These are phyloP conservation scores for Connochaetes taurinus DNA, from an alignment of 2,113 vertebrate genomes.

Conservation along the genomic window DNA sequence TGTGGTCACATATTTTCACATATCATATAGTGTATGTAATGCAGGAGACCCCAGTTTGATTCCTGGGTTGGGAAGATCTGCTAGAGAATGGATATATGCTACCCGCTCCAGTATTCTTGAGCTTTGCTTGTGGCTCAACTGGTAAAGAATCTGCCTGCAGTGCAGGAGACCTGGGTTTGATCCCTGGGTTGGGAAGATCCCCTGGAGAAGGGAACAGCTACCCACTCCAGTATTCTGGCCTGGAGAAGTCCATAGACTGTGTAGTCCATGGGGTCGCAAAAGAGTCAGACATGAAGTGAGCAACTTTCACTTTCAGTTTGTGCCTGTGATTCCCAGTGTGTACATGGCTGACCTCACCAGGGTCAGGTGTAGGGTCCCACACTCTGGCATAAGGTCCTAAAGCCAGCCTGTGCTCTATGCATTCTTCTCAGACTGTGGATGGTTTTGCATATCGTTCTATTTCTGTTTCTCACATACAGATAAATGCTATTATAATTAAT, in stretches of 20 bases:
- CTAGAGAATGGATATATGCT: neutral
- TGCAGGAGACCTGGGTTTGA: neutral
- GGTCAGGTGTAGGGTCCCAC: neutral
- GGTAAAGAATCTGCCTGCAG: neutral
- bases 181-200: neutral
- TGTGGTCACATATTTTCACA: neutral
- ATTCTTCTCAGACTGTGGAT: neutral
- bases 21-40: neutral
- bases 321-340: neutral
- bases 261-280: neutral
- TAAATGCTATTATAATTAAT: neutral
- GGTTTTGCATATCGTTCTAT: neutral
- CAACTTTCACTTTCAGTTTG: neutral
- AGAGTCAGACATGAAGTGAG: neutral
- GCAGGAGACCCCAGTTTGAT: neutral
- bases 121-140: neutral
- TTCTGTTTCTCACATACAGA: neutral
- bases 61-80: neutral
- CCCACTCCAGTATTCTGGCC: neutral
- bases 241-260: neutral
- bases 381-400: neutral
- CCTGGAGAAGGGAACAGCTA: neutral
- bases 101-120: neutral
- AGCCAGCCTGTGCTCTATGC: neutral
- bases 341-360: neutral